phyloP scores from a whole-genome alignment of 1,140 invertebrate genomes.

The Proctacanthus coquilletti region DNA sequence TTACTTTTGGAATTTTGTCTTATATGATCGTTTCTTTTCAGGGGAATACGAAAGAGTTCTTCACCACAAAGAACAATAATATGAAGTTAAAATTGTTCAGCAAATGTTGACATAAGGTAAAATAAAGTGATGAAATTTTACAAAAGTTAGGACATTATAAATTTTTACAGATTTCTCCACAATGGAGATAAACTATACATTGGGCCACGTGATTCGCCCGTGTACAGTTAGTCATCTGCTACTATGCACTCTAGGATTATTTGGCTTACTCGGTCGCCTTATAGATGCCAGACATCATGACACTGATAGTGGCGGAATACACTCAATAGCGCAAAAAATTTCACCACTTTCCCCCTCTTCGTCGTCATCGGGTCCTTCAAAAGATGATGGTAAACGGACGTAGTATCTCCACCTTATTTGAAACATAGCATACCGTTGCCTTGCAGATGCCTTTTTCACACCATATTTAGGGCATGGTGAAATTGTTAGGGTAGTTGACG shows the following conservation, averaged over 20 bases:
- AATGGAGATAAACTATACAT: neutral
- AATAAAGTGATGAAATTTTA: neutral
- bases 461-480: slow-evolving; percentile 34
- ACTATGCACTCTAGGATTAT: slow-evolving; percentile 1
- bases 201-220: neutral
- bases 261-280: neutral
- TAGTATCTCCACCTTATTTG: too few species aligned
- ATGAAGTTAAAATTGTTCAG: neutral
- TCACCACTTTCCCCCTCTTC: neutral
- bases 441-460: slow-evolving; percentile 8
- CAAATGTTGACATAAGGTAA: neutral
- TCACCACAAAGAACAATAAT: neutral
- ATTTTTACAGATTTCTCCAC: slow-evolving; percentile 2
- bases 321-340: neutral
- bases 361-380: neutral
- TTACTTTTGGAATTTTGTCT: too few species aligned
- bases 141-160: neutral
- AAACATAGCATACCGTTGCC: neutral
- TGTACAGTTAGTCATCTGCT: neutral
- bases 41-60: too few species aligned
- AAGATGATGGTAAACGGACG: slow-evolving; percentile 1
- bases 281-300: slow-evolving; percentile 2
- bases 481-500: slow-evolving; percentile 23
- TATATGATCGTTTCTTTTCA: too few species aligned
- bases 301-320: too few species aligned